Evolutionary conservation across 2,888 invertebrate genomes (phyloP).

Genomic region (Caenorhabditis panamensis): DNA sequence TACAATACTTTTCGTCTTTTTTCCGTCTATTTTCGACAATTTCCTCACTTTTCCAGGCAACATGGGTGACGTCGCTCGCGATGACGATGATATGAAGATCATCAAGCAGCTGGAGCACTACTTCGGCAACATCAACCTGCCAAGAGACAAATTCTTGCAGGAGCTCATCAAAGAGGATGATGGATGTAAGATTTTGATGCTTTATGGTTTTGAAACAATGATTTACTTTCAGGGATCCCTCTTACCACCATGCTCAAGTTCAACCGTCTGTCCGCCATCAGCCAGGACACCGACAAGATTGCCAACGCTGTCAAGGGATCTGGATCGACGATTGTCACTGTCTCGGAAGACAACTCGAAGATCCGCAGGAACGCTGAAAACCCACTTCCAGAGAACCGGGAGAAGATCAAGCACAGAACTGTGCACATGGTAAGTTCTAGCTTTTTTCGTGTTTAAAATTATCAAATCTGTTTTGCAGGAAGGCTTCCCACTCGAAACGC

Average conservation of each 20-base stretch:
- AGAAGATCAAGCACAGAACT: slow-evolving; percentile 88
- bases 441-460: not conserved
- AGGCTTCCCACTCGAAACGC: slow-evolving; percentile 84
- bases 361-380: slow-evolving; percentile 87
- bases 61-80: slow-evolving; percentile 39
- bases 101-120: slow-evolving; percentile 83
- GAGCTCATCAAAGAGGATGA: slow-evolving; percentile 90
- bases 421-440: slow-evolving; percentile 86
- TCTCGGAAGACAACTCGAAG: slow-evolving; percentile 86
- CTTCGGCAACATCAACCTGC: slow-evolving; percentile 93
- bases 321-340: slow-evolving; percentile 57
- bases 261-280: slow-evolving; percentile 87
- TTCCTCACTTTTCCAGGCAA: not conserved
- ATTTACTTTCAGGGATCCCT: slow-evolving; percentile 86
- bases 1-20: not conserved
- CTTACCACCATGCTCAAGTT: slow-evolving; percentile 90
- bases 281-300: slow-evolving; percentile 87
- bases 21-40: not conserved
- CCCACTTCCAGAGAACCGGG: slow-evolving; percentile 89
- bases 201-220: not conserved
- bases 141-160: slow-evolving; percentile 93
- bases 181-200: slow-evolving; percentile 84
- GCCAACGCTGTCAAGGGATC: slow-evolving; percentile 87
- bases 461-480: slow-evolving; percentile 84
- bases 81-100: slow-evolving; percentile 48